phyloP scores from a whole-genome alignment of 2,888 invertebrate genomes.

The Orthosia incerta region DNA sequence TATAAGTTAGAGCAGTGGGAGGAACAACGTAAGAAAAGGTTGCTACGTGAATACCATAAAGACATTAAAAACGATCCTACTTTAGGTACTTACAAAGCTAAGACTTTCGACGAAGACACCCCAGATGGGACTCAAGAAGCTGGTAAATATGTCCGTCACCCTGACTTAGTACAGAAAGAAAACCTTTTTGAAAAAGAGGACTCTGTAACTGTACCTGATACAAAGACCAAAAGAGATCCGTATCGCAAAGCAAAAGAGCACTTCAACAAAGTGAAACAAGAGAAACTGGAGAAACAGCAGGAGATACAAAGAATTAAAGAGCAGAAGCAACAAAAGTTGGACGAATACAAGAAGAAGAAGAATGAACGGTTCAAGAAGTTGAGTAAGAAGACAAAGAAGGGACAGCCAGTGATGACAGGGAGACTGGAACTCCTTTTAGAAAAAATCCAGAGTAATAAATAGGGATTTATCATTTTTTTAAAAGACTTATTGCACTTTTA shows the following conservation, averaged over 20 bases:
- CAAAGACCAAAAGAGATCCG: conserved; percentile 80
- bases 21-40: conserved; percentile 91
- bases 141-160: conserved; percentile 86
- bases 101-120: conserved; percentile 88
- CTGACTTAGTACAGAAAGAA: conserved; percentile 80
- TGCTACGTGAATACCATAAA: conserved; percentile 91
- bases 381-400: conserved; percentile 94
- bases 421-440: conserved; percentile 94
- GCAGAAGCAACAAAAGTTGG: conserved; percentile 92
- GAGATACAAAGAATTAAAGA: conserved; percentile 87
- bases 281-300: conserved; percentile 88
- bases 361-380: conserved; percentile 93
- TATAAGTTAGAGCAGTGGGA: conserved; percentile 93
- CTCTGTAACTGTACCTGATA: conserved; percentile 51
- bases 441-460: conserved; percentile 92
- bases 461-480: conserved; percentile 5
- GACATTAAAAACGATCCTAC: conserved; percentile 88
- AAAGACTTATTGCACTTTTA: background rate
- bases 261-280: conserved; percentile 89
- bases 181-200: conserved; percentile 70
- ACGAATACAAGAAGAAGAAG: conserved; percentile 93
- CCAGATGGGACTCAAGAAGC: conserved; percentile 73
- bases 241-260: conserved; percentile 90
- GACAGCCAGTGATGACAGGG: conserved; percentile 96
- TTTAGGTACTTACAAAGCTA: conserved; percentile 85